Evolutionary conservation across 2,888 invertebrate genomes (phyloP).

Genomic region (Leptogaster cylindrica): DNA sequence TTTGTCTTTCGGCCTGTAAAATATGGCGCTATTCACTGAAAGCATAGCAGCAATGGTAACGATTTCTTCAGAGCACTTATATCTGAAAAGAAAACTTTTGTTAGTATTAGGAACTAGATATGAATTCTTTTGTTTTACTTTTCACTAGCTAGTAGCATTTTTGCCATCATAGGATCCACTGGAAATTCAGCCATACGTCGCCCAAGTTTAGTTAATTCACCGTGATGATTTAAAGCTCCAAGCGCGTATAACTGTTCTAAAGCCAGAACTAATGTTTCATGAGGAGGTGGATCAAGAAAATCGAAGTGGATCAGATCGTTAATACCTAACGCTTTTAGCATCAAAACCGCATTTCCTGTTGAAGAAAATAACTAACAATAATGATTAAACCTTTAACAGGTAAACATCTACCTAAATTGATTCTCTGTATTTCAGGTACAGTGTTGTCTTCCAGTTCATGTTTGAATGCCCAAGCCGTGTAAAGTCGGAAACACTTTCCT

Average conservation of each 20-base stretch:
- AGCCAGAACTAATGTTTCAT: slow-evolving; percentile 89
- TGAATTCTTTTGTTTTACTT: slow-evolving; percentile 67
- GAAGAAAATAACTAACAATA: slow-evolving; percentile 3
- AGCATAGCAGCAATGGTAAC: slow-evolving; percentile 97
- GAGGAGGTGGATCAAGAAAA: slow-evolving; percentile 97
- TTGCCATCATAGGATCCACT: slow-evolving; percentile 98
- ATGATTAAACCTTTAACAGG: no score
- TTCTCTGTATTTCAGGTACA: slow-evolving; percentile 97
- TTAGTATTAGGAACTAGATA: neutral
- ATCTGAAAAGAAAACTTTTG: slow-evolving; percentile 65
- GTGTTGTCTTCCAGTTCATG: slow-evolving; percentile 98
- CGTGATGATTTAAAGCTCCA: slow-evolving; percentile 96
- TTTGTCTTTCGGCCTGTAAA: slow-evolving; percentile 98
- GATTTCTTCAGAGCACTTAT: slow-evolving; percentile 96
- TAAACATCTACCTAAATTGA: slow-evolving; percentile 74
- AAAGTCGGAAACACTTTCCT: slow-evolving; percentile 97
- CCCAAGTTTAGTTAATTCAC: slow-evolving; percentile 95
- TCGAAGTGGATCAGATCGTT: slow-evolving; percentile 98
- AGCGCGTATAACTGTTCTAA: slow-evolving; percentile 97
- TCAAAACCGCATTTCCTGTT: slow-evolving; percentile 84
- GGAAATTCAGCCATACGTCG: slow-evolving; percentile 99
- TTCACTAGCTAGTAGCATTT: slow-evolving; percentile 96
- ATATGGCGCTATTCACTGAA: slow-evolving; percentile 96
- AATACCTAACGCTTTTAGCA: slow-evolving; percentile 95
- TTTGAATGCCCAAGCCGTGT: slow-evolving; percentile 98